Base-by-base conservation (phyloP, 2,888 invertebrate species). In the Chrysopilus asiliformis region DNA sequence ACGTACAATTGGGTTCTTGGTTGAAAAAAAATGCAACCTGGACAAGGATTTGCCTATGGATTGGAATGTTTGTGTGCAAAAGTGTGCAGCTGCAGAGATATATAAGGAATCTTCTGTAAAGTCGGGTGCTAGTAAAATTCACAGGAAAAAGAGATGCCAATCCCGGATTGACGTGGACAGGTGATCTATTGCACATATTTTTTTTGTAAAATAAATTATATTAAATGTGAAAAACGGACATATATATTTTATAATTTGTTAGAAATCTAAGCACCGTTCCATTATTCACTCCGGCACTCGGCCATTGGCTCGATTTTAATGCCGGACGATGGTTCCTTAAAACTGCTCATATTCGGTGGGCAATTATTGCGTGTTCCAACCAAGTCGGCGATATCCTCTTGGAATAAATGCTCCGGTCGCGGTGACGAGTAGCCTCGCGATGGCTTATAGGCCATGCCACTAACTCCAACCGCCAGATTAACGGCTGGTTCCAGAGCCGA, bases 291-390 rank as follows among this genome's bases (percentile, higher is more conserved):
- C 41, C 72, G 71, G 51, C 72, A 72, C 54, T 73, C 74, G 41
- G 74, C 66, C 40, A 76, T 60, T 42, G 76, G 76, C 60, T 82
- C 83, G 61, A 82, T 68, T 65, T 80, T 80, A 45, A 80, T 79
- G 47, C 72, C 72, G 51, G 64, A 67, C 49, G 70, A 65, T 43
- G 71, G 60, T 49, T 66, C 66, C 53, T 71, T 64, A 44, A 63
- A 52, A 41, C 36, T 46, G 34, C 41, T 46, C 29, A 47, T 42
- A 19, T 39, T 34, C 13, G 43, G 36, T 29, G 43, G 41, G 32
- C 45, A 43, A 16, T 39, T 53, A 51, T 65, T 64, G 12, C 68
- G 65, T 38, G 34, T 25, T 12, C 52, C 58, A 45, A 64, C 55
- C 49, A 66, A 50, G 44, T 59, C 60, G 51, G 68, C 60, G 55